These are phyloP conservation scores for Bombus turneri DNA, from an alignment of 1,140 invertebrate genomes.

Conservation along the genomic window DNA sequence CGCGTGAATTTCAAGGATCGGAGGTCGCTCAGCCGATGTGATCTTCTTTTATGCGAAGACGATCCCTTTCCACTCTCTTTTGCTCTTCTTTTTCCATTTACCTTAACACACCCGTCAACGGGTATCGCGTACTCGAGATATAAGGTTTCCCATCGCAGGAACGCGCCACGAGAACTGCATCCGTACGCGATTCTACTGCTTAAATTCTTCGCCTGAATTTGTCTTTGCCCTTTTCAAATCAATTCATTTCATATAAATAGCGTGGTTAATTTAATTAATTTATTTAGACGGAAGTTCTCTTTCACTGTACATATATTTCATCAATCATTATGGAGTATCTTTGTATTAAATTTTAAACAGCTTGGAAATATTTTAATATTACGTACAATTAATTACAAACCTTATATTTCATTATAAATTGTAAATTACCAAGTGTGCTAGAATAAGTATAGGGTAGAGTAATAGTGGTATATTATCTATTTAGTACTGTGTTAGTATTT, in stretches of 20 bases:
- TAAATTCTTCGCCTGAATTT: background rate
- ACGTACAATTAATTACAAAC: background rate
- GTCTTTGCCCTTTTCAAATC: background rate
- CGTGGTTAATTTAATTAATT: background rate
- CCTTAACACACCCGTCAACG: constrained; percentile 22
- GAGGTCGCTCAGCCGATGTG: background rate
- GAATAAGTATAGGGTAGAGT: background rate
- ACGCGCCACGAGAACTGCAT: constrained; percentile 3
- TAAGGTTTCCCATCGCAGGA: constrained; percentile 40
- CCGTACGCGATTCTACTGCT: background rate
- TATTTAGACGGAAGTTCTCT: background rate
- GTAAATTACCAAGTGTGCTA: background rate
- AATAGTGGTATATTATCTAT: background rate
- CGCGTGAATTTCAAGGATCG: constrained; percentile 6
- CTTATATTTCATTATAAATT: background rate
- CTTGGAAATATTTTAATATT: background rate
- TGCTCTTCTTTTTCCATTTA: constrained; percentile 17
- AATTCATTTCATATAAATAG: background rate
- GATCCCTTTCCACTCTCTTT: constrained; percentile 29
- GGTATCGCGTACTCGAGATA: constrained; percentile 29
- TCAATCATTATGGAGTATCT: too few relatives aligned
- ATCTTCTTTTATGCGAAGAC: constrained; percentile 18
- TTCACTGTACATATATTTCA: too few relatives aligned
- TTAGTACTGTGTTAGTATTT: background rate
- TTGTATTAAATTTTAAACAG: background rate